Evolutionary conservation across 2,888 invertebrate genomes (phyloP), one percentile per base, ranked within the genome.

Genomic region (Molanna angustata): DNA sequence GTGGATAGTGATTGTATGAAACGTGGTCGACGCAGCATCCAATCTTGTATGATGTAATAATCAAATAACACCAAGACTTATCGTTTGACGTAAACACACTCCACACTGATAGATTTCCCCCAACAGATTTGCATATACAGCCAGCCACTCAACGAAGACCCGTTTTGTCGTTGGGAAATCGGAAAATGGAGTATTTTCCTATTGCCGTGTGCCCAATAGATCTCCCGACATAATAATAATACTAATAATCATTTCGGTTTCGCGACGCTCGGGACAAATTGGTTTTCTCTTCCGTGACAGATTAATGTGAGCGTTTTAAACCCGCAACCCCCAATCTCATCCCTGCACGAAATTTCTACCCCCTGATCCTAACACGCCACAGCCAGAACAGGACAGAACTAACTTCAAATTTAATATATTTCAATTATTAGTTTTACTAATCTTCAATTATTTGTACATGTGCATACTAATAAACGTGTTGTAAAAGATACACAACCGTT

Each of bases 281-380:
- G 58, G 58, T 58, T 58, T 58, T 54, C 58, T 58, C 58, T 58
- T 56, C 50, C 43, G 48, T 58, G 58, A 58, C 58, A 58, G 55
- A 58, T 58, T 58, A 58, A 58, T 56, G 53, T 56, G 37, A 53
- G 45, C 46, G 49, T 27, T 49, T 40, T 40, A 50, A 32, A 21
- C 18, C 18, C 41, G 20, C 21, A 27, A 52, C 52, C 47, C 47
- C 42, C 49, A 48, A 21, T 42, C 16, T 9, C 33, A n/a, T 16
- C 31, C 41, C 14, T 41, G 37, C 47, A n/a, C n/a, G n/a, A n/a
- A n/a, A n/a, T n/a, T n/a, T n/a, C n/a, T n/a, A n/a, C n/a, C n/a
- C n/a, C n/a, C n/a, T n/a, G n/a, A n/a, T n/a, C n/a, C n/a, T n/a
- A n/a, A n/a, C n/a, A n/a, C n/a, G n/a, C n/a, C n/a, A n/a, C n/a